Base-by-base conservation (phyloP, 2,888 invertebrate genomes). In the Bombyx huttoni region DNA sequence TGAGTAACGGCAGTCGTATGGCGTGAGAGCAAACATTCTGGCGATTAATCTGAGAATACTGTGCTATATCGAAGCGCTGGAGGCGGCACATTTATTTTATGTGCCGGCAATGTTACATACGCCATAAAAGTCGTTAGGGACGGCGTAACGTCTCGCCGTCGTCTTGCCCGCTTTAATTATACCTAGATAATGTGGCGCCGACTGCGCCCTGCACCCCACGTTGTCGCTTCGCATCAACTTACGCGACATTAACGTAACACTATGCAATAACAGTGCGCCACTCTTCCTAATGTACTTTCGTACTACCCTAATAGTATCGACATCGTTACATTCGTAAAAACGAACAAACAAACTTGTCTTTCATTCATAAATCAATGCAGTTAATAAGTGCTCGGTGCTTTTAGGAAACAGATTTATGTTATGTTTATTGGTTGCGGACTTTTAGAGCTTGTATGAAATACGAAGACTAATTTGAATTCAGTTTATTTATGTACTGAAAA, bases 111-210 rank as follows among this genome's bases (percentile, higher is more conserved):
- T 87, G 88, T 86, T 82, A 86, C 87, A 87, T 87, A 83, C 83
- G 84, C 87, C 78, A 86, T 87, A 87, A 88, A 88, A 86, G 87
- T 81, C 87, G 88, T 87, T 87, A 87, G 82, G 85, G 79, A 81
- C 78, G 73, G 81, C 85, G 78, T 85, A 80, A 84, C 84, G 87
- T 86, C 86, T 85, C 84, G 85, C 78, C 87, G 76, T 73, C 85
- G 80, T 85, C 86, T 85, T 84, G 82, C 75, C 76, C 75, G 82
- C 76, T 84, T 83, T 87, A 88, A 88, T 87, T 88, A 86, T 84
- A 82, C 77, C 78, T 77, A 84, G 86, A 81, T 81, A 81, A 81
- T 78, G 76, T 69, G 77, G 70, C 75, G 78, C 78, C 76, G 76
- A 75, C 70, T 77, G 76, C 73, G 73, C 73, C 73, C 68, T 69